Conservation (phyloP, 2,797 vertebrate genomes). For the Pagetopsis macropterus region DNA sequence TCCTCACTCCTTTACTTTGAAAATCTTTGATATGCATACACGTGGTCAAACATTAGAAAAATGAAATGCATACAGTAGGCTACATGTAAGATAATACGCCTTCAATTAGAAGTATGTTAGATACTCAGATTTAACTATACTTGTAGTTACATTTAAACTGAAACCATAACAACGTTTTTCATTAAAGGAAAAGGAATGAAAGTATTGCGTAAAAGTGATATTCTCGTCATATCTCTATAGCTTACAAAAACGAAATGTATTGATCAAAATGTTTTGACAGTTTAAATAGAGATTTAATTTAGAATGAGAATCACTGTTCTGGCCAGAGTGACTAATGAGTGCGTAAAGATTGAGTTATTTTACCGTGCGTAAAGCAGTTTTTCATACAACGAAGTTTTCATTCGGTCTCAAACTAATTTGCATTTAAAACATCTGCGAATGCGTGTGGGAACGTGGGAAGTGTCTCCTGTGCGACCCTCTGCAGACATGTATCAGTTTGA, state of each 20-base stretch:
- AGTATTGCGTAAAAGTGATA: conserved; percentile 19
- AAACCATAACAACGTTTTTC: not conserved
- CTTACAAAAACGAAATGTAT: not conserved
- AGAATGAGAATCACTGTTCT: fast-evolving
- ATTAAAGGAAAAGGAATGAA: not conserved
- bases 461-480: not conserved
- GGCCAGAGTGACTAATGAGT: fast-evolving
- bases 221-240: not conserved
- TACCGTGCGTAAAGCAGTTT: not conserved
- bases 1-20: not conserved
- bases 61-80: not conserved
- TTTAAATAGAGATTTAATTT: not conserved
- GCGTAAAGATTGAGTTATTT: fast-evolving
- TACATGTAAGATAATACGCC: too few species aligned
- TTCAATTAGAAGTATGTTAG: not conserved
- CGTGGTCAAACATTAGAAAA: not conserved
- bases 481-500: conserved; percentile 24
- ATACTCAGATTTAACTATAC: fast-evolving
- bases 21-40: not conserved
- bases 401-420: not conserved
- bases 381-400: fast-evolving
- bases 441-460: conserved; percentile 32
- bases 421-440: conserved; percentile 2
- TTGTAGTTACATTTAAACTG: not conserved
- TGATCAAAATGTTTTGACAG: fast-evolving